Evolutionary conservation across 2,888 invertebrate species (phyloP), one percentile per base, ranked within the genome.

Genomic region (Megaustenia siamemsis): DNA sequence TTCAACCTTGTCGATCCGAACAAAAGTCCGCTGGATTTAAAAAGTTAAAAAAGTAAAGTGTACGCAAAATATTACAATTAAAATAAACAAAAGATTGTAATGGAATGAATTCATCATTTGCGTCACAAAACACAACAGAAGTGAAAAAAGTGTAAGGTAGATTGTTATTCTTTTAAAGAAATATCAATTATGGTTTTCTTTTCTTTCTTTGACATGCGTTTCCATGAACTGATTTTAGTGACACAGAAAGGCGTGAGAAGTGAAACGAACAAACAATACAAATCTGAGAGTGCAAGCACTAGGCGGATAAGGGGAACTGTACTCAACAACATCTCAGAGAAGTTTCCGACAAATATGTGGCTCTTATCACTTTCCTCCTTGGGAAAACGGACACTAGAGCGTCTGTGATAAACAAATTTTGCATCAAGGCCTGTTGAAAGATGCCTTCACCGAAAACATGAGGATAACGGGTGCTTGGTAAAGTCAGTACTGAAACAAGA

Each of bases 381-480:
- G 56, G 56, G 53, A 56, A 81, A 53, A 53, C 40, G 56, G 81
- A 35, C 81, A 1, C 28, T 56, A n/a, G n/a, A n/a, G 8, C 28
- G 38, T 21, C 35, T 35, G 38, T 45, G 63, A 66, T 63, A 40
- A 49, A 68, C 69, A 66, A 4, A 5, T 21, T 40, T 18, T 40
- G 28, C 79, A 53, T 38, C 40, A 24, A 28, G 35, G 38, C 49
- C 28, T 21, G 32, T 32, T n/a, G 68, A 71, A n/a, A 40, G 53
- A 56, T 8, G 69, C 32, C 40, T 40, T 71, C 69, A 56, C 40
- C n/a, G 56, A 56, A 21, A 49, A 56, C n/a, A 49, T 10, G 40
- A 53, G n/a, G 24, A 28, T 21, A 49, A 28, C 38, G 38, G 68
- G 71, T 71, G 71, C 81, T 71, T 49, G 32, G 81, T 32, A 49